Conservation (phyloP, 2,797 vertebrate genomes). For the Prunella strophiata region DNA sequence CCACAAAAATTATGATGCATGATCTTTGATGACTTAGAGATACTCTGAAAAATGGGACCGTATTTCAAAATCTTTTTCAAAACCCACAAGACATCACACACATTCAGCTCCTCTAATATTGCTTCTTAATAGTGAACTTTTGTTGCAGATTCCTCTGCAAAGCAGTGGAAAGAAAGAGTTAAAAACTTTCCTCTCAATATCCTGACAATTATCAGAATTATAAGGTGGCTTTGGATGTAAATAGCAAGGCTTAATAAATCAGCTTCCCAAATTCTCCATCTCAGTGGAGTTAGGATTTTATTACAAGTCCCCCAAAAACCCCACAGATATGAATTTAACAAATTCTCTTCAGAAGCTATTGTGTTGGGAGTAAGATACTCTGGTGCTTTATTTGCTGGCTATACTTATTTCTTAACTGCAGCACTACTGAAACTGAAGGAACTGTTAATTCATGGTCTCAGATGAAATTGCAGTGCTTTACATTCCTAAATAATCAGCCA, state of each 20-base stretch:
- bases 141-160: not conserved
- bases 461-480: not conserved
- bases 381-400: not conserved
- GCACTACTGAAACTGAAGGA: not conserved
- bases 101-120: not conserved
- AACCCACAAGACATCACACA: not conserved
- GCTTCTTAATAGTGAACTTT: not conserved
- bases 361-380: not conserved
- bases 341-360: not conserved
- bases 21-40: not conserved
- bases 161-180: not conserved
- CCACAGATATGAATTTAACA: not conserved
- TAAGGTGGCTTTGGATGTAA: not conserved
- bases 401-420: not conserved
- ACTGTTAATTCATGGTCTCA: not conserved
- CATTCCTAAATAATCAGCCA: not conserved
- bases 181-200: not conserved
- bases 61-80: not conserved
- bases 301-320: not conserved
- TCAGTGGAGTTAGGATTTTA: not conserved
- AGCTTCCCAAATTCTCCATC: not conserved
- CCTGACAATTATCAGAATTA: not conserved
- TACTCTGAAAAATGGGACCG: not conserved
- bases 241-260: not conserved
- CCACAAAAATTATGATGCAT: not conserved